Conservation (phyloP, 2,113 vertebrate species). For the Bubalus kerabau region DNA sequence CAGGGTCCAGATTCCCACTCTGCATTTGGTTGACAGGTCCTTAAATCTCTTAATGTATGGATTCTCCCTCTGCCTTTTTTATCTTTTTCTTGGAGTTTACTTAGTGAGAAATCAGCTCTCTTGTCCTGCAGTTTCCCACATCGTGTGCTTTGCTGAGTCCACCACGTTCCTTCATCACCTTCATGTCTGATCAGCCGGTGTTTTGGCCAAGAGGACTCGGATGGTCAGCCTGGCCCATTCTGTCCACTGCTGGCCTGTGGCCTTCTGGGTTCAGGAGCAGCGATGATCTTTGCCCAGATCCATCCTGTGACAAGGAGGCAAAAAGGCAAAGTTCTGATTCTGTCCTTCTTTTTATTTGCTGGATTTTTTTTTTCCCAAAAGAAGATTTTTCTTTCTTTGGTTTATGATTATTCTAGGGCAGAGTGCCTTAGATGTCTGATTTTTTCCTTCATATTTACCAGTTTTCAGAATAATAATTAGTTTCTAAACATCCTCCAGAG, state of each 20-base stretch:
- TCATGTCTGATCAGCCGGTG: not conserved
- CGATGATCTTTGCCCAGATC: not conserved
- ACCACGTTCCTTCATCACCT: not conserved
- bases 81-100: not conserved
- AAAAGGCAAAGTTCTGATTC: not conserved
- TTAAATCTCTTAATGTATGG: not conserved
- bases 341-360: not conserved
- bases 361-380: not conserved
- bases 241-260: too few species aligned
- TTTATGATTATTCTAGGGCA: not conserved
- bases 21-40: not conserved
- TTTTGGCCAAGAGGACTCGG: not conserved
- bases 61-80: not conserved
- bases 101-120: not conserved
- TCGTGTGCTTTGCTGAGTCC: not conserved
- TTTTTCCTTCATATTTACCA: not conserved
- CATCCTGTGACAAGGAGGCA: not conserved
- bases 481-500: not conserved
- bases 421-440: not conserved
- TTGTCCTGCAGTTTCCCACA: not conserved
- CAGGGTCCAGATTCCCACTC: fast-evolving
- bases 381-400: not conserved
- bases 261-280: not conserved
- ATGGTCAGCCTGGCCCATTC: not conserved
- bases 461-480: not conserved